Percentiles rank a stretch among this genome's conserved stretches.
Conservation (phyloP, 2,113 vertebrate species). For the Malurus elegans region DNA sequence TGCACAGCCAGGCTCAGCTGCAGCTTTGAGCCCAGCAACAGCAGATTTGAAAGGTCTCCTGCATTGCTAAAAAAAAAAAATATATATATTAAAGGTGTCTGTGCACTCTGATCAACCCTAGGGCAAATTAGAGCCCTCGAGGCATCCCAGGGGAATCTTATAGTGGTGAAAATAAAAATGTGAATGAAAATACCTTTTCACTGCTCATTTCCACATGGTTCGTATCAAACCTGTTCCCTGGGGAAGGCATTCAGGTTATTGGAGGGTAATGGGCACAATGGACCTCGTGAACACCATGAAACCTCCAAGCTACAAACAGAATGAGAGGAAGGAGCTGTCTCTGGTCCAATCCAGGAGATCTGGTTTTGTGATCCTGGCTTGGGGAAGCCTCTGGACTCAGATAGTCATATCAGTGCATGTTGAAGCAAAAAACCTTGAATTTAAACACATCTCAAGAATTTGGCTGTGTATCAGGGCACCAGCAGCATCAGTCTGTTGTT, state of each 20-base stretch:
- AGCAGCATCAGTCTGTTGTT: background rate
- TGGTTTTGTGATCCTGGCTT: background rate
- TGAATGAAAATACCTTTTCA: background rate
- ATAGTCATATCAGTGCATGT: rapidly evolving
- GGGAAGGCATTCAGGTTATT: rapidly evolving
- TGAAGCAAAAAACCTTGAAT: background rate
- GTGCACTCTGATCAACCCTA: background rate
- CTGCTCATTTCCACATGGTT: background rate
- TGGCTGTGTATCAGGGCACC: background rate
- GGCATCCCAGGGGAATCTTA: background rate
- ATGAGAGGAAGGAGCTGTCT: background rate
- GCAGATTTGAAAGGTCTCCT: background rate
- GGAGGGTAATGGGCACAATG: background rate
- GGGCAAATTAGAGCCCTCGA: background rate
- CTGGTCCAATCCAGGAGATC: background rate
- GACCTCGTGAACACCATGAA: background rate
- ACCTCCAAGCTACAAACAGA: background rate
- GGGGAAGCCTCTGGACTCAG: background rate
- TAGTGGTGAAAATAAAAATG: background rate
- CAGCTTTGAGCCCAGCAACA: background rate
- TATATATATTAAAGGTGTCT: background rate
- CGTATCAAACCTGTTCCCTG: background rate
- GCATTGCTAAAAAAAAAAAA: background rate
- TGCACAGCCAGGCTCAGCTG: background rate
- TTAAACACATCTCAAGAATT: background rate